Conservation (phyloP, 1,140 invertebrate species). For the Doryteuthis pealeii region DNA sequence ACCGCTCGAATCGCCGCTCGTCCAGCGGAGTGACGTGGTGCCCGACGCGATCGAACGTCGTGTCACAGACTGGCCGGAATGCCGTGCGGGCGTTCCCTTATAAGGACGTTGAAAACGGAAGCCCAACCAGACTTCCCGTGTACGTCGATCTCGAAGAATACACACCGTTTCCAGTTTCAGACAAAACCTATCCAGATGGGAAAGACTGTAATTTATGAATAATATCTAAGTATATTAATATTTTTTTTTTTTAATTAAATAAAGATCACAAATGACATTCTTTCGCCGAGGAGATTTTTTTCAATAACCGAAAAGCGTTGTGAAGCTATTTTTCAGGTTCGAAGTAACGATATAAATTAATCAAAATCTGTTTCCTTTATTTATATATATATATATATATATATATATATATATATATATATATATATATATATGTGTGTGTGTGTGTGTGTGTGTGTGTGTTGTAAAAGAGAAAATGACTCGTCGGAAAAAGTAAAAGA, state of each 20-base stretch:
- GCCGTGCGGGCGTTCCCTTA: not conserved
- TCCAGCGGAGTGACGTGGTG: not conserved
- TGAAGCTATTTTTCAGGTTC: not conserved
- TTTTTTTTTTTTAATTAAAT: not conserved
- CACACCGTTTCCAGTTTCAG: not conserved
- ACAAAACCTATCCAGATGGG: not conserved
- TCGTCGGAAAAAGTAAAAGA: too few species aligned
- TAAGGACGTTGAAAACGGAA: not conserved
- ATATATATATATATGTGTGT: too few species aligned
- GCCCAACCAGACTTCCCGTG: not conserved
- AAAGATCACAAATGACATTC: not conserved
- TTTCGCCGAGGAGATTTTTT: not conserved
- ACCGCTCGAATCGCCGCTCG: not conserved
- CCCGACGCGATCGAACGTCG: not conserved
- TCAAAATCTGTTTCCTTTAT: not conserved
- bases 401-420: too few species aligned
- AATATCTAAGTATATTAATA: not conserved
- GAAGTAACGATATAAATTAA: not conserved
- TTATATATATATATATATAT: not conserved
- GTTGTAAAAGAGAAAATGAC: too few species aligned
- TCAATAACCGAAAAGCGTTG: not conserved
- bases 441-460: too few species aligned
- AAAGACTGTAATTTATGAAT: not conserved
- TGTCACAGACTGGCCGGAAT: not conserved
- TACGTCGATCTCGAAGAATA: not conserved